Base-by-base conservation (phyloP, 2,113 vertebrate species). In the Xenopus tropicalis region DNA sequence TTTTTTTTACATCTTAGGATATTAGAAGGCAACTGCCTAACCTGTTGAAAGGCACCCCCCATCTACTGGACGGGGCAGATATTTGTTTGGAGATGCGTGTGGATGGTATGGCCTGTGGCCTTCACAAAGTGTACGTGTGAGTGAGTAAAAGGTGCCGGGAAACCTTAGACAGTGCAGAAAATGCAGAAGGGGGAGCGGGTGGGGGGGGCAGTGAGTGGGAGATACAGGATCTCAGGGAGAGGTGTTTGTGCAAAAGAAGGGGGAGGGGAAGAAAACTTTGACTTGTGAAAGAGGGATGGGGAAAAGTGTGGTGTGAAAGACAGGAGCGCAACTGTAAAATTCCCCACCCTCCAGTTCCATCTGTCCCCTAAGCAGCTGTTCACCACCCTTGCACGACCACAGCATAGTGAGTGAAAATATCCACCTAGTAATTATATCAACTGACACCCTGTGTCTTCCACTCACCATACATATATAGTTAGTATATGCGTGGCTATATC, bases 331-430 rank as follows among this genome's bases (percentile, higher is more conserved):
- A 68, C 72, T 74, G 65, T 59, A 59, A 61, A 57, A 54, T 24
- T 54, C 52, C 52, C 52, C 57, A 54, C 48, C 72, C 66, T 57
- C 66, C 54, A 48, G 12, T 51, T 23, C 43, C 65, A 68, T 69
- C 59, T 74, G 65, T 69, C 57, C 46, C 57, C 48, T n/a, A 48
- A 64, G 59, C 72, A 74, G 65, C 72, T 74, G 72, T 59, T 42
- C 44, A 37, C 9, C 13, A 42, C 66, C 72, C 57, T 67, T 52
- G 20, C 37, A 22, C 42, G 44, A 22, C 54, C 22, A 21, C 20
- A 46, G 12, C 61, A 64, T 12, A 62, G 44, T 11, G 21, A n/a
- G 8, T 20, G 21, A 8, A 54, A 54, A 54, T 19, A 54, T 54
- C 16, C 51, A 54, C 51, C 51, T 54, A 54, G 17, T 54, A 1